A percentile compares a stretch with the other conserved stretches of the same genome.
Conservation (phyloP, 1,140 invertebrate genomes). For the Scaptomyza montana region DNA sequence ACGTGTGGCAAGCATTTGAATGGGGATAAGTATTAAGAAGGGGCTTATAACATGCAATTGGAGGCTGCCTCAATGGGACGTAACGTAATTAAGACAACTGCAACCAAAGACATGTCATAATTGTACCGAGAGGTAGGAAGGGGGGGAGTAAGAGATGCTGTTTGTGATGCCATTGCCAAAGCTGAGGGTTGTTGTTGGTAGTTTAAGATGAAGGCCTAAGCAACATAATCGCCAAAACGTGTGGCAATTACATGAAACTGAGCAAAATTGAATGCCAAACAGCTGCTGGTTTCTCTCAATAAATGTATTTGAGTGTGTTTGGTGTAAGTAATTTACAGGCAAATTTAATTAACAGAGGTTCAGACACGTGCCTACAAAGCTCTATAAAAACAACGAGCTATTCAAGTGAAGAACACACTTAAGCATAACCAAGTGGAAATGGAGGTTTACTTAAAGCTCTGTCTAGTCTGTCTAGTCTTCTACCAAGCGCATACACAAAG, state of each 20-base stretch:
- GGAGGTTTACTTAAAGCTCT: constrained; percentile 1
- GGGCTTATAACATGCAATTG: constrained; percentile 29
- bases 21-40: constrained; percentile 1
- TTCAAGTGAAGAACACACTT: constrained; percentile 58
- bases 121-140: neutral
- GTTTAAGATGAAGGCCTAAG: constrained; percentile 57
- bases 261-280: constrained; percentile 72
- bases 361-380: constrained; percentile 58
- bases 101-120: constrained; percentile 31
- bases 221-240: constrained; percentile 78
- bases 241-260: constrained; percentile 76
- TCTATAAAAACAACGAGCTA: constrained; percentile 71
- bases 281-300: constrained; percentile 42
- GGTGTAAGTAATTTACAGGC: constrained; percentile 36
- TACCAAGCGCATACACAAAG: constrained; percentile 8
- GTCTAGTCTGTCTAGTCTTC: neutral
- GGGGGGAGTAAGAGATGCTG: neutral
- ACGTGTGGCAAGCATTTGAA: neutral
- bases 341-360: constrained; percentile 72
- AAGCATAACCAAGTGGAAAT: constrained; percentile 13
- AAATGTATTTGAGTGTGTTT: neutral
- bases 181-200: neutral
- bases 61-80: constrained; percentile 29
- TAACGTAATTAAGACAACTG: constrained; percentile 61
- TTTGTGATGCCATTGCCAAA: neutral